These are phyloP conservation scores for Carollia perspicillata DNA, from an alignment of 2,113 vertebrate genomes.

Conservation along the genomic window DNA sequence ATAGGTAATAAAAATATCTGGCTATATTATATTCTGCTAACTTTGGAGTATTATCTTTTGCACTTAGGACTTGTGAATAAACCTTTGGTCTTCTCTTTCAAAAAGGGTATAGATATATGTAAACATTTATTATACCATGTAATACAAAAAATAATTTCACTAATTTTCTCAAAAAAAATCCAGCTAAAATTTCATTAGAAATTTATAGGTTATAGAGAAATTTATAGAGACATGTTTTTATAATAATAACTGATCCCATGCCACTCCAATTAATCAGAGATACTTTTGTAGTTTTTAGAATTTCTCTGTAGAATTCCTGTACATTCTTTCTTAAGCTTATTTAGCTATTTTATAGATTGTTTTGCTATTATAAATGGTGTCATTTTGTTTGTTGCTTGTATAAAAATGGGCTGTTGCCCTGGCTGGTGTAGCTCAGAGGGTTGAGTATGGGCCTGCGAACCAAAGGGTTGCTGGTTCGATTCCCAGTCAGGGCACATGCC, in stretches of 20 bases:
- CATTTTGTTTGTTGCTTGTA: no score
- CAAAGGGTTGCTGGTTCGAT: no score
- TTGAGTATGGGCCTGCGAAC: no score
- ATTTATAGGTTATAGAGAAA: background rate
- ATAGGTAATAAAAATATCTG: background rate
- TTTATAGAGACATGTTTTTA: background rate
- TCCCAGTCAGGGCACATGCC: no score
- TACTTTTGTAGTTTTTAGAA: background rate
- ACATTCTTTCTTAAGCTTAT: background rate
- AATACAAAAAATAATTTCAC: no score
- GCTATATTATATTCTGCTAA: background rate
- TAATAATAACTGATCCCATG: background rate
- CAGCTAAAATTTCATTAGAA: background rate
- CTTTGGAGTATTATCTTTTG: background rate
- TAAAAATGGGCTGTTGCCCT: no score
- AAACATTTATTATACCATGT: background rate
- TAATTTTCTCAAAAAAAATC: background rate
- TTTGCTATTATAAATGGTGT: no score
- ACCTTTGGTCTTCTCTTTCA: background rate
- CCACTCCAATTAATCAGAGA: background rate
- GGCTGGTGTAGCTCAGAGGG: no score
- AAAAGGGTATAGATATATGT: background rate
- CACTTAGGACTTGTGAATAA: background rate
- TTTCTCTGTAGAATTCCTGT: background rate
- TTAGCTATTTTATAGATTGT: background rate